A percentile compares a stretch with the other conserved stretches of the same genome.
These are phyloP conservation scores for Apis laboriosa DNA, from an alignment of 1,140 invertebrate species.

Conservation along the genomic window DNA sequence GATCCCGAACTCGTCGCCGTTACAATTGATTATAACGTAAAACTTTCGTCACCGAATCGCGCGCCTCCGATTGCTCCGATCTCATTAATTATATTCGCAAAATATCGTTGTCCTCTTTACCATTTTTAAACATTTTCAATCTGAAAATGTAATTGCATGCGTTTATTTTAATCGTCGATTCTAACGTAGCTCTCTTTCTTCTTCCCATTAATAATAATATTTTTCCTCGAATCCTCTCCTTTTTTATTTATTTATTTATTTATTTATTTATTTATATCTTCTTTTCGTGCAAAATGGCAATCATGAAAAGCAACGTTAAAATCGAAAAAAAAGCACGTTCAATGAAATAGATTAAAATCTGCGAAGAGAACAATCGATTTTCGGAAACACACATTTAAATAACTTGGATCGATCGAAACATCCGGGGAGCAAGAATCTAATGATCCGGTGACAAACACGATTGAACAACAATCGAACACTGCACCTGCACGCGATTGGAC, in stretches of 20 bases:
- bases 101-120: background rate
- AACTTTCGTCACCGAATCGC: slow-evolving; percentile 20
- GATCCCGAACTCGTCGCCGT: background rate
- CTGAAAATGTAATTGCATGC: background rate
- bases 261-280: background rate
- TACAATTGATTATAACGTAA: background rate
- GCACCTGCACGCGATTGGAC: slow-evolving; percentile 45
- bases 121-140: background rate
- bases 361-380: background rate
- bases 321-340: background rate
- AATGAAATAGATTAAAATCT: background rate
- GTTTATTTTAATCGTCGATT: background rate
- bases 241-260: background rate
- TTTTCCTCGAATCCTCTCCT: too few species aligned
- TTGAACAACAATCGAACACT: slow-evolving; percentile 39
- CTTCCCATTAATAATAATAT: background rate
- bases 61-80: background rate
- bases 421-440: background rate
- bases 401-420: background rate
- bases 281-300: background rate
- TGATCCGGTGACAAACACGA: background rate
- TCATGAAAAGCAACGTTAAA: background rate
- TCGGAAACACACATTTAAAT: background rate
- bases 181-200: background rate
- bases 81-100: background rate